Percentiles rank a stretch among this genome's conserved stretches.
Evolutionary conservation across 2,113 vertebrate genomes (phyloP).

Genomic region (Tenrec ecaudatus): DNA sequence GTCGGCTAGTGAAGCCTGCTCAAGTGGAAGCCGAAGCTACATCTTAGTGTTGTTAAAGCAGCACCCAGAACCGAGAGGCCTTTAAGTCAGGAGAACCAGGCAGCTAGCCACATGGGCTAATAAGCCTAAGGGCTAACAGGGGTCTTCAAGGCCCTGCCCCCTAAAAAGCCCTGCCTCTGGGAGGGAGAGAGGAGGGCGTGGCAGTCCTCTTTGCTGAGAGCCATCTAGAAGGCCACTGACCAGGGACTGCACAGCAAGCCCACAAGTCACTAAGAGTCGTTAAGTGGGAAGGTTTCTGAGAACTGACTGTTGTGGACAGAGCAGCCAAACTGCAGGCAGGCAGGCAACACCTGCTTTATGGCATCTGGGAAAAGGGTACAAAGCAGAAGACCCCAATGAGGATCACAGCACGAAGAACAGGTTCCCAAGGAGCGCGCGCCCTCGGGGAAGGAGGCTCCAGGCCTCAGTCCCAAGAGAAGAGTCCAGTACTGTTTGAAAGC

Average conservation of each 20-base stretch:
- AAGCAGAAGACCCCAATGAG: neutral
- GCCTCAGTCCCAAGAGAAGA: neutral
- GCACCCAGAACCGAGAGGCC: neutral
- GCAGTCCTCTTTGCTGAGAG: neutral
- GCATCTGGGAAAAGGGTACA: slow-evolving; percentile 3
- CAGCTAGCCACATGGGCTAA: neutral
- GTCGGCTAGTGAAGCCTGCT: neutral
- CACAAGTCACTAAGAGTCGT: neutral
- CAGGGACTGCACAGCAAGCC: neutral
- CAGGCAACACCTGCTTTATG: neutral
- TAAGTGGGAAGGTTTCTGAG: neutral
- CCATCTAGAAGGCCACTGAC: neutral
- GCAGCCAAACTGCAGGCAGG: slow-evolving; percentile 9
- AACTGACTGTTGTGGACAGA: neutral
- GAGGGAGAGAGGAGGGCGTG: neutral
- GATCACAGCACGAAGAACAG: neutral
- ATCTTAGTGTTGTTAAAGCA: neutral
- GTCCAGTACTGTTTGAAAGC: neutral
- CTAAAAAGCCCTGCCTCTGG: neutral
- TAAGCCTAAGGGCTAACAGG: neutral
- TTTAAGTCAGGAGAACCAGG: neutral
- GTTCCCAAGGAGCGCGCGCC: neutral
- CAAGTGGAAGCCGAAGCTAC: neutral
- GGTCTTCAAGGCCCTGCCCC: neutral
- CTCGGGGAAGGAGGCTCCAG: neutral